Conservation (phyloP, 2,888 invertebrate species). For the Euplagia quadripunctaria region DNA sequence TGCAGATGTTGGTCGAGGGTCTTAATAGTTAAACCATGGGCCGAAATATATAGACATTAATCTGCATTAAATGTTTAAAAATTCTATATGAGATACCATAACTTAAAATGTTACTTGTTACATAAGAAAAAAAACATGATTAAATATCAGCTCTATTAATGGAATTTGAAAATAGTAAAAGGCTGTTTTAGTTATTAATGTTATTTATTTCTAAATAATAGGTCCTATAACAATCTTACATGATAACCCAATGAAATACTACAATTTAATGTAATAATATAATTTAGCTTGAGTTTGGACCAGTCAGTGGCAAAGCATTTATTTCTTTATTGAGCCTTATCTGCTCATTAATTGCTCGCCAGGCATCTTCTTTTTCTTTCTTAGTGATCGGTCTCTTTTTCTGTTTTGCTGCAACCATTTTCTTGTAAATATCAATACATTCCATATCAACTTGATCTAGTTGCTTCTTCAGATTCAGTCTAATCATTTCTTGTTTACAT, state of each 20-base stretch:
- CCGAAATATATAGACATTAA: no score
- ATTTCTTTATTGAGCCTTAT: constrained; percentile 86
- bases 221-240: constrained; percentile 41
- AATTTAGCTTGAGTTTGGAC: constrained; percentile 80
- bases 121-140: no score
- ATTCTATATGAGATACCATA: no score
- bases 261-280: constrained; percentile 27
- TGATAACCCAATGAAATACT: constrained; percentile 40
- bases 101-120: no score
- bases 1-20: no score
- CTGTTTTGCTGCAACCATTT: constrained; percentile 92
- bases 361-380: constrained; percentile 94
- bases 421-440: constrained; percentile 94
- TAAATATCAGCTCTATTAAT: neutral
- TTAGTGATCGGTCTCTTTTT: constrained; percentile 93
- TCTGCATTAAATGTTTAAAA: no score
- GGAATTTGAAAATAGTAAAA: neutral
- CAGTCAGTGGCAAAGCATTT: constrained; percentile 81
- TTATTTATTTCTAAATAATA: constrained; percentile 51
- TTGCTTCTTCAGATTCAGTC: constrained; percentile 92
- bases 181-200: constrained; percentile 25
- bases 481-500: constrained; percentile 93
- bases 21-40: no score
- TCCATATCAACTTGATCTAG: constrained; percentile 91
- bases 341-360: constrained; percentile 91